Conservation (phyloP, 2,888 invertebrate species). For the Leptinotarsa peninsularis region DNA sequence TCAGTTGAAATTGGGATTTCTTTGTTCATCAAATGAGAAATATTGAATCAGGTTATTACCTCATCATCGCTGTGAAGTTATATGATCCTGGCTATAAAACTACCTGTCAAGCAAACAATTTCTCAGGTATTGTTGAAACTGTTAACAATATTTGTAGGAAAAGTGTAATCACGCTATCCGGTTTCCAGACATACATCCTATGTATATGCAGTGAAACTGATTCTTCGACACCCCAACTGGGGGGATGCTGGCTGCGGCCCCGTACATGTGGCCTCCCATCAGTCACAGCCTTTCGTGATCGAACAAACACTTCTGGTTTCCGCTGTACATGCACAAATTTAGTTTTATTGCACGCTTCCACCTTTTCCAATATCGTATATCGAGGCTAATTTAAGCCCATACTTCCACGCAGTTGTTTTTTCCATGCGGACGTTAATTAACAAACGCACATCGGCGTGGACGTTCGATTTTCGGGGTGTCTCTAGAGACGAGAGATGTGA, state of each 20-base stretch:
- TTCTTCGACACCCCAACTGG: not conserved
- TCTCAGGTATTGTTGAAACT: no score
- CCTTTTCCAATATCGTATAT: conserved; percentile 29
- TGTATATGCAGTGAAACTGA: not conserved
- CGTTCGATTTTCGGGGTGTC: conserved; percentile 15
- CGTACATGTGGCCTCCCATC: conserved; percentile 30
- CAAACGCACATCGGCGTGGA: conserved; percentile 17
- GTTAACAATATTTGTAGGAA: no score
- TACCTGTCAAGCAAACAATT: no score
- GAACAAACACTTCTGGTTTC: conserved; percentile 45
- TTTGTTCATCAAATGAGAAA: no score
- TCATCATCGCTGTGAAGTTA: no score
- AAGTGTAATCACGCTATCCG: no score
- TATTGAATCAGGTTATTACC: no score
- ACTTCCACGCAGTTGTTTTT: conserved; percentile 22
- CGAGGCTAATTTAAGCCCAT: conserved; percentile 19
- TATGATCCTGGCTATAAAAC: no score
- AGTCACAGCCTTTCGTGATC: conserved; percentile 41
- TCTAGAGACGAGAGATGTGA: conserved; percentile 5
- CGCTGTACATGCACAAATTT: conserved; percentile 41
- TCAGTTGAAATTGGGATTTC: no score
- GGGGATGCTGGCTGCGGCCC: conserved; percentile 11
- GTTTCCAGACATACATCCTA: not conserved
- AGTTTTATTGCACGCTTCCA: conserved; percentile 37
- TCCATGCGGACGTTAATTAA: conserved; percentile 25